phyloP scores from a whole-genome alignment of 1,140 invertebrate species.

The Drosophila insularis region DNA sequence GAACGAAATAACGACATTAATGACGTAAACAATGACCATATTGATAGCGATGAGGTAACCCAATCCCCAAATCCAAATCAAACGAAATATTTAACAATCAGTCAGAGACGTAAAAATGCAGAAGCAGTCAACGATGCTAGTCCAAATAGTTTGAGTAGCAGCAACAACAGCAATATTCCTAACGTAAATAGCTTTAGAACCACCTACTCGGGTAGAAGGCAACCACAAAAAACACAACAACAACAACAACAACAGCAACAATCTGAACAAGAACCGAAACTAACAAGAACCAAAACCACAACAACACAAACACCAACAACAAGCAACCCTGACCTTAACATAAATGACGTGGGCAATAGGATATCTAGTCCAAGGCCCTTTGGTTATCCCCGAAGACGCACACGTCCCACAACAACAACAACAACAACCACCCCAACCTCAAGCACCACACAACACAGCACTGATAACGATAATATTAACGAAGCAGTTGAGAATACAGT shows the following conservation, averaged over 20 bases:
- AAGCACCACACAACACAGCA: constrained; percentile 19
- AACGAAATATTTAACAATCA: constrained; percentile 46
- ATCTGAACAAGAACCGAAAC: constrained; percentile 28
- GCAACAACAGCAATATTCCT: constrained; percentile 16
- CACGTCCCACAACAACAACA: constrained; percentile 64
- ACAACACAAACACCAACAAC: constrained; percentile 40
- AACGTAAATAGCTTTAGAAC: constrained; percentile 68
- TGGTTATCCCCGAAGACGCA: constrained; percentile 82
- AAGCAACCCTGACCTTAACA: constrained; percentile 50
- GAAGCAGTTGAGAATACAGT: constrained; percentile 58
- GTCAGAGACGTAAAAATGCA: constrained; percentile 51
- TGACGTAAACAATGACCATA: constrained; percentile 45
- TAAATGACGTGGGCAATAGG: constrained; percentile 32
- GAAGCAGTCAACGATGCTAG: constrained; percentile 70
- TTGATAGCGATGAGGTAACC: constrained; percentile 64
- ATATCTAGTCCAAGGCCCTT: constrained; percentile 85
- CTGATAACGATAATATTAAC: constrained; percentile 39
- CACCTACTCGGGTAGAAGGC: constrained; percentile 68
- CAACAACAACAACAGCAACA: constrained; percentile 29
- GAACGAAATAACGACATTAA: constrained; percentile 35
- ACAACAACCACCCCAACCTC: constrained; percentile 28
- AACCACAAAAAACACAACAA: constrained; percentile 47
- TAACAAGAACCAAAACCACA: constrained; percentile 15
- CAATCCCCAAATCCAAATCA: constrained; percentile 49
- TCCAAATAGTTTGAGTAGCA: constrained; percentile 68